Conservation (phyloP, 2,113 vertebrate species). For the Clarias magur region DNA sequence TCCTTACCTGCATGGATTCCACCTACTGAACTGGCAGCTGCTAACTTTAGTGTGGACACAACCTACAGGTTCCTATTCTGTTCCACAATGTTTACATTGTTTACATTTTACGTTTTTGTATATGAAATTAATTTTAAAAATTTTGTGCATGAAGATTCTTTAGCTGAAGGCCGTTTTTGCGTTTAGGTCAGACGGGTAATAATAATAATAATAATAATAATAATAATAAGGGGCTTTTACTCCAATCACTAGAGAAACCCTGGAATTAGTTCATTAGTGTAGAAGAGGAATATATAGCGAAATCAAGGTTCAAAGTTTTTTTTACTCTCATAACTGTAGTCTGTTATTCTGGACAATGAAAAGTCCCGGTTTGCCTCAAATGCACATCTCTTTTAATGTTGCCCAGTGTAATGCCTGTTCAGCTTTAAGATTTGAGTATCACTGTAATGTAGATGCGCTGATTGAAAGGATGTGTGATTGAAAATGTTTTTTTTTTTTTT, state of each 20-base stretch:
- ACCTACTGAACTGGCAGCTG: conserved; percentile 82
- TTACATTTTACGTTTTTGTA: neutral
- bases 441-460: neutral
- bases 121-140: neutral
- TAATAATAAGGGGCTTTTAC: too few relatives aligned
- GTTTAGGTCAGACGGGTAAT: neutral
- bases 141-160: neutral
- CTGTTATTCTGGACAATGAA: neutral
- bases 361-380: neutral
- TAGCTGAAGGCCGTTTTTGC: neutral
- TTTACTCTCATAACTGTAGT: too few relatives aligned
- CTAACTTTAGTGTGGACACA: conserved; percentile 92
- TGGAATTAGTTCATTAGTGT: too few relatives aligned
- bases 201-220: neutral
- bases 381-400: neutral
- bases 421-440: neutral
- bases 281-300: too few relatives aligned
- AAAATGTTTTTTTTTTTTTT: neutral
- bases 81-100: neutral
- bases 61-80: conserved; percentile 85
- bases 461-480: neutral
- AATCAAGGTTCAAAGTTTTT: too few relatives aligned
- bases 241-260: too few relatives aligned
- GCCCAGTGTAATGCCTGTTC: neutral
- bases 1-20: conserved; percentile 89